These are phyloP conservation scores for Caenorhabditis japonica DNA, from an alignment of 2,888 invertebrate species.

Conservation along the genomic window DNA sequence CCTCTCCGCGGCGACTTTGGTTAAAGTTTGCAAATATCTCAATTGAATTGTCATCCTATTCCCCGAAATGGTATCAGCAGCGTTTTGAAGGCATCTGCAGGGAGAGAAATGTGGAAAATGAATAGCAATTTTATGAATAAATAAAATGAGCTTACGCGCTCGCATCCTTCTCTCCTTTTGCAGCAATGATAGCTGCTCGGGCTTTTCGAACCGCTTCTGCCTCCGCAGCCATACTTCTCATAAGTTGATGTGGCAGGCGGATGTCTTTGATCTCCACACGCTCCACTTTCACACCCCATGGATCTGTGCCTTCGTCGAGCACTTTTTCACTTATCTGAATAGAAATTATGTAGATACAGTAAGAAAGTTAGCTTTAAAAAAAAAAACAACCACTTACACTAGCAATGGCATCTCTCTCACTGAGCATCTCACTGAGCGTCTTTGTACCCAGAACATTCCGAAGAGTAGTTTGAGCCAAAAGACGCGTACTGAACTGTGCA, in stretches of 20 bases:
- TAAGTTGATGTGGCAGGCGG: constrained; percentile 89
- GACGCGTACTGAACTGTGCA: constrained; percentile 91
- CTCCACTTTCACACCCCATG: constrained; percentile 79
- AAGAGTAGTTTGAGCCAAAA: constrained; percentile 81
- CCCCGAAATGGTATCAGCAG: constrained; percentile 93
- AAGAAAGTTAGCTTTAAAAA: background rate
- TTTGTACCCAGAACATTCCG: constrained; percentile 78
- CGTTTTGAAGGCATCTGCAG: constrained; percentile 84
- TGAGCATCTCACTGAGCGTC: constrained; percentile 77
- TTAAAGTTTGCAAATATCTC: constrained; percentile 83
- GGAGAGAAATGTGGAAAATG: constrained; percentile 1
- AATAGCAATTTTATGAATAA: background rate
- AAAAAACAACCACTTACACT: constrained; percentile 58
- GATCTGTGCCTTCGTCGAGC: constrained; percentile 79
- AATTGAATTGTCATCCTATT: constrained; percentile 95
- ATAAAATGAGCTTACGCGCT: constrained; percentile 60
- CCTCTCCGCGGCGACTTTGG: constrained; percentile 66
- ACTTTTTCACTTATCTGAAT: constrained; percentile 79
- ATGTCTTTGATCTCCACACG: constrained; percentile 86
- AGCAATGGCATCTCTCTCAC: constrained; percentile 77
- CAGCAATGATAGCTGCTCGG: constrained; percentile 80
- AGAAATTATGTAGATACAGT: background rate
- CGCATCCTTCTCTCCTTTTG: constrained; percentile 74
- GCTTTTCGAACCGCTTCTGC: constrained; percentile 94
- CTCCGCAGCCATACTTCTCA: constrained; percentile 95